Conservation (phyloP, 2,797 vertebrate species). For the Ficedula albicollis region DNA sequence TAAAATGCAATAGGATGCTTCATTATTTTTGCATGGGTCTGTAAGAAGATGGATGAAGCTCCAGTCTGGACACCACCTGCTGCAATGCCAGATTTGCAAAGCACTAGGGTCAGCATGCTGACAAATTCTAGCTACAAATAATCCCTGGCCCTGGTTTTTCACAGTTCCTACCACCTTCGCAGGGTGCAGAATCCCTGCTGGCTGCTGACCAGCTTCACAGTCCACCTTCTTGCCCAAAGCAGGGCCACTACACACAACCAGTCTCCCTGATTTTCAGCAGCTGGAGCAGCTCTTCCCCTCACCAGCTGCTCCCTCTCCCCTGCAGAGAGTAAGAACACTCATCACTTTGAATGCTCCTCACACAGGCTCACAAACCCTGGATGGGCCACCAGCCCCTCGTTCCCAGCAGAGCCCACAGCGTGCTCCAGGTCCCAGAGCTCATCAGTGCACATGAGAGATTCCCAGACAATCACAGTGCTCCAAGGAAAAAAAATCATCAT, state of each 20-base stretch:
- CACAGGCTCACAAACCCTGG: background rate
- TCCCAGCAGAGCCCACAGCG: background rate
- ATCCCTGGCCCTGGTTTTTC: background rate
- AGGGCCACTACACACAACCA: background rate
- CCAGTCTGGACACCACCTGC: background rate
- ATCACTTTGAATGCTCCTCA: background rate
- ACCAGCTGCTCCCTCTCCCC: background rate
- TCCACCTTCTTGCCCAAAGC: background rate
- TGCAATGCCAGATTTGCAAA: background rate
- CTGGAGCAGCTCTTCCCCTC: background rate
- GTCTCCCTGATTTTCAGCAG: background rate
- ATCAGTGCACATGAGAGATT: background rate
- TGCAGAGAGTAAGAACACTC: background rate
- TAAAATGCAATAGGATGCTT: background rate
- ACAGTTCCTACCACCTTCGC: background rate
- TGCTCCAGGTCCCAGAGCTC: background rate
- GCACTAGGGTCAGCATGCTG: background rate
- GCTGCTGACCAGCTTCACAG: background rate
- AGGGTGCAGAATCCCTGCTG: background rate
- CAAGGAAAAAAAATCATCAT: background rate
- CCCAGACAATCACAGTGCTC: background rate
- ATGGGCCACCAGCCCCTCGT: background rate
- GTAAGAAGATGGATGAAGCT: background rate
- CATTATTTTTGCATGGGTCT: background rate
- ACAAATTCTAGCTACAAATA: background rate